A percentile compares a stretch with the other conserved stretches of the same genome.
Evolutionary conservation across 1,140 invertebrate species (phyloP).

Genomic region (Bombus waltoni): DNA sequence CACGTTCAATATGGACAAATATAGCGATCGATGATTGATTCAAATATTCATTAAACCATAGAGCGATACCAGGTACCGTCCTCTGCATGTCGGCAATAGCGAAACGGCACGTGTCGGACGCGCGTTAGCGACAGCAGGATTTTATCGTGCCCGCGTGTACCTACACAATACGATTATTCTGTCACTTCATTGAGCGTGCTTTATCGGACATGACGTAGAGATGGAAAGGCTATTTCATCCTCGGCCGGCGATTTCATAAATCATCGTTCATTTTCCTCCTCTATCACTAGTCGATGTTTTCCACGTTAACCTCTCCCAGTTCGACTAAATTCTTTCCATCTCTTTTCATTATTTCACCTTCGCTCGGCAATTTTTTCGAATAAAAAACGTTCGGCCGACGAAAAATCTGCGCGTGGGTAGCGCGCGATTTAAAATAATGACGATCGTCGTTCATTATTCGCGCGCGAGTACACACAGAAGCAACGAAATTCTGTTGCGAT

Average conservation of each 20-base stretch:
- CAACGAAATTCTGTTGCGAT: background rate
- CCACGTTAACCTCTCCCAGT: background rate
- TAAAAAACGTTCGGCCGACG: too few species aligned
- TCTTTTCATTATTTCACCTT: background rate
- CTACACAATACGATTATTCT: conserved; percentile 43
- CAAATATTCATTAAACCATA: background rate
- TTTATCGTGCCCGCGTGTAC: conserved; percentile 30
- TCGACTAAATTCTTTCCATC: background rate
- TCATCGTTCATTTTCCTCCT: conserved; percentile 30
- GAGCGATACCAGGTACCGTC: too few species aligned
- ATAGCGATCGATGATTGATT: conserved; percentile 30
- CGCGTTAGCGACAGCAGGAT: conserved; percentile 22
- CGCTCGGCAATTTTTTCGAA: background rate
- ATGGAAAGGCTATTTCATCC: conserved; percentile 51
- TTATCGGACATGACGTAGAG: conserved; percentile 46
- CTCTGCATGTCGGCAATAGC: background rate
- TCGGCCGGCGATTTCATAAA: conserved; percentile 47
- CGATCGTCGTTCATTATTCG: background rate
- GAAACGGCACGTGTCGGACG: conserved; percentile 1
- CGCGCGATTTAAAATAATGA: background rate
- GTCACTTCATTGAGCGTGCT: conserved; percentile 48
- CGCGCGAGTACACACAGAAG: background rate
- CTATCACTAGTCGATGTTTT: conserved; percentile 8
- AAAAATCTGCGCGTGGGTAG: background rate
- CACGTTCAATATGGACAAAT: background rate